Conservation (phyloP, 2,797 vertebrate genomes). For the Rachycentron canadum region DNA sequence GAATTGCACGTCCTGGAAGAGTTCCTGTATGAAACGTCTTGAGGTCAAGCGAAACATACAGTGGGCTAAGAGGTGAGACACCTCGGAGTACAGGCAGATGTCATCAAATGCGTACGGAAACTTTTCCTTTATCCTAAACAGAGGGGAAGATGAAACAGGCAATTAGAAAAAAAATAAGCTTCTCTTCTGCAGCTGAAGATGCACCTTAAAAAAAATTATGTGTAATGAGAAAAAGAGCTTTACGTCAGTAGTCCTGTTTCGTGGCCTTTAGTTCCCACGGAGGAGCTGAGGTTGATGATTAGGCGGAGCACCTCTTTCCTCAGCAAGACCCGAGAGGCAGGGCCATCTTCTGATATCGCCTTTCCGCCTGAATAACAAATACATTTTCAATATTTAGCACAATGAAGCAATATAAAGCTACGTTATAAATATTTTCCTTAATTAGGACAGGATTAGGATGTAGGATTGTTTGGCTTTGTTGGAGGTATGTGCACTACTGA, state of each 20-base stretch:
- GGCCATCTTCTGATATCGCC: slow-evolving; percentile 94
- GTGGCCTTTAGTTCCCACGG: slow-evolving; percentile 98
- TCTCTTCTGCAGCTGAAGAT: background rate
- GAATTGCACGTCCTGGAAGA: slow-evolving; percentile 99
- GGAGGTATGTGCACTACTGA: too few species aligned
- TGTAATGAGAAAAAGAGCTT: slow-evolving; percentile 53
- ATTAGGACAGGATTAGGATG: too few species aligned
- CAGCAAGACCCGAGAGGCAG: slow-evolving; percentile 94
- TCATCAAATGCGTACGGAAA: slow-evolving; percentile 98
- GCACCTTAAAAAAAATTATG: background rate
- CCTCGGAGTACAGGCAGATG: slow-evolving; percentile 99
- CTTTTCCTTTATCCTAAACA: slow-evolving; percentile 96
- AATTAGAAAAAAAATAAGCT: background rate
- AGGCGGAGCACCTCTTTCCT: slow-evolving; percentile 97
- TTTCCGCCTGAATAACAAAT: slow-evolving; percentile 87
- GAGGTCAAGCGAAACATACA: slow-evolving; percentile 96
- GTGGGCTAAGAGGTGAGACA: slow-evolving; percentile 94
- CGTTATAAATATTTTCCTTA: background rate
- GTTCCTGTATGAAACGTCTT: slow-evolving; percentile 97
- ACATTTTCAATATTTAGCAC: background rate
- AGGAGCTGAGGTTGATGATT: slow-evolving; percentile 98
- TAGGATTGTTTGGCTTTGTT: too few species aligned
- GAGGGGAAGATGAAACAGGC: background rate
- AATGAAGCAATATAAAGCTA: background rate
- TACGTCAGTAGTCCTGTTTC: slow-evolving; percentile 99